phyloP scores from a whole-genome alignment of 2,797 vertebrate species.

The Alcedo atthis region DNA sequence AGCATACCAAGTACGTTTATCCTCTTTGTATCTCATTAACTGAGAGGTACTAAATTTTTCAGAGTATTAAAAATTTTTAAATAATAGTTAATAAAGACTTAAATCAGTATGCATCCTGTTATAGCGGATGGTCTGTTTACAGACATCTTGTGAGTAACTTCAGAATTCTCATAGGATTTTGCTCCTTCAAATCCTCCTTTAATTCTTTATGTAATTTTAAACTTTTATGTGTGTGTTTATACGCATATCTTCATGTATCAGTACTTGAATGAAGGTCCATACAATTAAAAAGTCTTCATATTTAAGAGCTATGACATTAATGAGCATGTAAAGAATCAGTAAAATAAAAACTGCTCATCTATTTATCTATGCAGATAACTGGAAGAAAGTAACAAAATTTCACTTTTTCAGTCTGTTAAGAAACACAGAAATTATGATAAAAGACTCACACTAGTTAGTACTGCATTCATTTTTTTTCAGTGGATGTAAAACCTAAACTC shows the following conservation, averaged over 20 bases:
- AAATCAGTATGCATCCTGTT: background rate
- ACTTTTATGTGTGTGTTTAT: rapidly evolving
- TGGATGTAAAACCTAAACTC: background rate
- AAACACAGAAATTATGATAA: background rate
- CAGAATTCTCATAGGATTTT: background rate
- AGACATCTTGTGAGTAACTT: background rate
- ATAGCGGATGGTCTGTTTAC: background rate
- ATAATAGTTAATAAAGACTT: background rate
- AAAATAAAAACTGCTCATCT: background rate
- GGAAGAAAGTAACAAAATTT: background rate
- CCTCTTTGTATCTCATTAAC: background rate
- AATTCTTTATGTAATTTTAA: background rate
- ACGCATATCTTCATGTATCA: background rate
- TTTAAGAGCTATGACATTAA: background rate
- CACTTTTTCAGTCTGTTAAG: background rate
- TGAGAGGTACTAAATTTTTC: background rate
- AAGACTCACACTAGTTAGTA: background rate
- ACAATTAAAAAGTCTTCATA: background rate
- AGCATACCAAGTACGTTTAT: background rate
- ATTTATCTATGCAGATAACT: background rate
- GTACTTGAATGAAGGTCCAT: background rate
- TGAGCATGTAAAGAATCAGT: background rate
- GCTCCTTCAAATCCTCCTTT: background rate
- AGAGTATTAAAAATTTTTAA: background rate
- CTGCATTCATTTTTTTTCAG: background rate